Percentiles rank a stretch among this genome's conserved stretches.
These are phyloP conservation scores for Belonocnema kinseyi DNA, from an alignment of 1,140 invertebrate species.

Conservation along the genomic window DNA sequence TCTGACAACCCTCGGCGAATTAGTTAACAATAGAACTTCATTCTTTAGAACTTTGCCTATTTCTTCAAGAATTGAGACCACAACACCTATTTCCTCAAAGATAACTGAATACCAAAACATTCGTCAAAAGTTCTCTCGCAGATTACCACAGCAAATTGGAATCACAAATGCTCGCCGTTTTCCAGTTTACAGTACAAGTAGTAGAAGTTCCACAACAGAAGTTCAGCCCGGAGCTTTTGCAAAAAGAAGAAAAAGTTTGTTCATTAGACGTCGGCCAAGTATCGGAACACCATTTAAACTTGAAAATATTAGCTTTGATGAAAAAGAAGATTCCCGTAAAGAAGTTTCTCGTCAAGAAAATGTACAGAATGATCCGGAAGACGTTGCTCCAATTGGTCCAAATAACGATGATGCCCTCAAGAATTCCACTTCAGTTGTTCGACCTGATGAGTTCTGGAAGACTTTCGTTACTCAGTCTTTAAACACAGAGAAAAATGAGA, in stretches of 20 bases:
- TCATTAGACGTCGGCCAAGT: constrained; percentile 56
- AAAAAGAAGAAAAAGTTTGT: constrained; percentile 60
- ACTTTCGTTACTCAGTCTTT: constrained; percentile 39
- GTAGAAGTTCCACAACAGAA: background rate
- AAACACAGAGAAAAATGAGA: constrained; percentile 33
- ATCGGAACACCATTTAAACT: constrained; percentile 37
- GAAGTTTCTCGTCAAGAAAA: too few relatives aligned
- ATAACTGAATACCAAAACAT: background rate
- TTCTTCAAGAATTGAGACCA: background rate
- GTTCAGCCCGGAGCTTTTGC: background rate
- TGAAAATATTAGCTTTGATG: background rate
- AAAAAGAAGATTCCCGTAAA: constrained; percentile 26
- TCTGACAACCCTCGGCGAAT: background rate
- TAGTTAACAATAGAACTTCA: background rate
- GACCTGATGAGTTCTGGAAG: constrained; percentile 54
- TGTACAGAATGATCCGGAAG: constrained; percentile 10
- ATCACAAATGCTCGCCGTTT: constrained; percentile 23
- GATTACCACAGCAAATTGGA: background rate
- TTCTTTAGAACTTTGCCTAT: background rate
- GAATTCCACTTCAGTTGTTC: constrained; percentile 12
- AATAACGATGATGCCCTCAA: background rate
- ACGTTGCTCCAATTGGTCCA: background rate
- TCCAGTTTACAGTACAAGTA: background rate
- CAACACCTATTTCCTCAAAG: background rate
- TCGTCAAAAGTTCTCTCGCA: background rate